Evolutionary conservation across 1,140 invertebrate genomes (phyloP), one percentile per base, ranked within the genome.

Genomic region (Dermatophagoides farinae): DNA sequence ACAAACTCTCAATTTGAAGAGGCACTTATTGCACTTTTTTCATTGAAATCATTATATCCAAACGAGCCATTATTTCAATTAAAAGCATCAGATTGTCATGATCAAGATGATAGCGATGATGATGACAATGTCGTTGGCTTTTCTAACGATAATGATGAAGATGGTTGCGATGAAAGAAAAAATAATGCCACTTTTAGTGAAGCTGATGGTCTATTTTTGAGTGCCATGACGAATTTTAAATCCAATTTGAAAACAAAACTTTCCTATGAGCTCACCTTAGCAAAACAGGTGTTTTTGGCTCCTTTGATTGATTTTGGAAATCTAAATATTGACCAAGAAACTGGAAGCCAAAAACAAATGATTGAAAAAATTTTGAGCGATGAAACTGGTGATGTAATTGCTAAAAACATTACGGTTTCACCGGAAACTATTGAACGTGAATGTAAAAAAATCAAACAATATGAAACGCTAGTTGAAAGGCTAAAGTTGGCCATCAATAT

Each of bases 261-360:
- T 6, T 44, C 58, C 4, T 46, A 49, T 40, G 20, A 12, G 4
- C n/a, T 60, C 4, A 25, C 25, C 2, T 40, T 60, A 22, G 43
- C 58, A 4, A 37, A 44, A 44, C 20, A 44, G n/a, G 53, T 57
- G 5, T 57, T 57, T 31, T 6, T 57, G 4, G 53, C 18, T 51
- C 58, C 44, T 6, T 18, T 60, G 11, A 60, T 47, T 18, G 25
- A 58, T 49, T 44, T 44, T 58, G 58, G 44, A 6, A 60, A 60
- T 31, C 4, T 23, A 31, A 31, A 31, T 31, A 2, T 31, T 2
- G 31, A 31, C 22, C 18, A 18, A 14, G 25, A 14, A 31, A 31
- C 31, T 31, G 31, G 31, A 4, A 31, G 31, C 8, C 31, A 31
- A 31, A 31, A 31, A 31, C 31, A 31, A 31, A 31, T 31, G 31